Base-by-base conservation (phyloP, 2,888 invertebrate species). In the Oligia latruncula region DNA sequence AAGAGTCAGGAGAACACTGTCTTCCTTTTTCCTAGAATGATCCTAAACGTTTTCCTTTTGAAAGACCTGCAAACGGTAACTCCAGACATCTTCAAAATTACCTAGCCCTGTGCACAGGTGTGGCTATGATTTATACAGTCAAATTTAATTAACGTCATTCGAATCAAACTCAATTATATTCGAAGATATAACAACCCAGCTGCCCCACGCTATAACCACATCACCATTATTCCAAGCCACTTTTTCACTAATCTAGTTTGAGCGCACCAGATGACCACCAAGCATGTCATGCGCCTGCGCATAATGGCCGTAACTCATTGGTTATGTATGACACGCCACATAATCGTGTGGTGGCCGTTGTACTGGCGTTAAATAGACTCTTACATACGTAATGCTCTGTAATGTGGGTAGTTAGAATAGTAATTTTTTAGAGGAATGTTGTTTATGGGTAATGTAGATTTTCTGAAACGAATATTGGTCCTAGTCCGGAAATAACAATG, bases 261-360 rank as follows among this genome's bases (percentile, higher is more conserved):
- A 20, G 8, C n/a, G 70, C 55, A 62, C 74, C 58, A 80, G 74
- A 75, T 79, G 65, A 43, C 71, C 76, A 77, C 40, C 35, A 29
- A 84, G 74, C 74, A 85, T 86, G 71, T 77, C 76, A 62, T 71
- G 80, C 72, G 71, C 79, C 46, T 43, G 83, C 65, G 68, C 40
- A 71, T 71, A 71, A 74, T 68, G 23, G 60, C 43, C 64, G 65
- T 74, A 85, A 86, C 70, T 80, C 86, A 80, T 88, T 78, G 70
- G 85, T 87, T 78, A 87, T 88, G 86, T 74, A 71, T 40, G 66
- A 74, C 88, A 76, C 29, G 43, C 77, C 81, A 77, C 78, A 74
- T 86, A 82, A 86, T 71, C 74, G 67, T 55, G 79, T 40, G 79
- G 65, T 67, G 40, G 43, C n/a, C 77, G 55, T 64, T 77, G 8